Conservation (phyloP, 2,797 vertebrate species). For the Capromys pilorides region DNA sequence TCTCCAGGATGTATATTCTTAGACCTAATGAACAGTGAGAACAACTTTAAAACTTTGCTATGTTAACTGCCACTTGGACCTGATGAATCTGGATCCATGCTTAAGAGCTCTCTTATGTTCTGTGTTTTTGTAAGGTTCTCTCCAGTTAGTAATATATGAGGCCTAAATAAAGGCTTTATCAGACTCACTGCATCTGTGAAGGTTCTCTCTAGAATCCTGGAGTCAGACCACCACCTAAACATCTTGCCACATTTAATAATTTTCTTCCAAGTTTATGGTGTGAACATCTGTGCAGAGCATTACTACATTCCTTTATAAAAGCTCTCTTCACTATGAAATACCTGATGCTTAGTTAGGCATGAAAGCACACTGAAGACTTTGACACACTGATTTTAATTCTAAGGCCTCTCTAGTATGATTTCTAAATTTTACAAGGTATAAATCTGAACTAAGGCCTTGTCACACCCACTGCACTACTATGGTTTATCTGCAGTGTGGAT, state of each 20-base stretch:
- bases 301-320: conserved; percentile 9
- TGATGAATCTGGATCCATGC: background rate
- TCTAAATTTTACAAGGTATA: background rate
- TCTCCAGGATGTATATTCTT: background rate
- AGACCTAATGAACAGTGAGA: background rate
- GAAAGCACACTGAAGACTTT: background rate
- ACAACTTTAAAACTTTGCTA: background rate
- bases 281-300: background rate
- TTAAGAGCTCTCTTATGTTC: background rate
- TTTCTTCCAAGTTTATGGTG: background rate
- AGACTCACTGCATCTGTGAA: background rate
- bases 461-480: background rate
- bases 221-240: background rate
- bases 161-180: background rate
- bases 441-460: background rate
- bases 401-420: background rate
- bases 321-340: conserved; percentile 15
- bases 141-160: background rate
- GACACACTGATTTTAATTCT: background rate
- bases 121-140: background rate
- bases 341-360: conserved; percentile 22
- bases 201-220: background rate
- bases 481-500: background rate
- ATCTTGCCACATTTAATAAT: background rate
- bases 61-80: background rate